Evolutionary conservation across 2,888 invertebrate species (phyloP), one percentile per base, ranked within the genome.

Genomic region (Ennomos quercinarius): DNA sequence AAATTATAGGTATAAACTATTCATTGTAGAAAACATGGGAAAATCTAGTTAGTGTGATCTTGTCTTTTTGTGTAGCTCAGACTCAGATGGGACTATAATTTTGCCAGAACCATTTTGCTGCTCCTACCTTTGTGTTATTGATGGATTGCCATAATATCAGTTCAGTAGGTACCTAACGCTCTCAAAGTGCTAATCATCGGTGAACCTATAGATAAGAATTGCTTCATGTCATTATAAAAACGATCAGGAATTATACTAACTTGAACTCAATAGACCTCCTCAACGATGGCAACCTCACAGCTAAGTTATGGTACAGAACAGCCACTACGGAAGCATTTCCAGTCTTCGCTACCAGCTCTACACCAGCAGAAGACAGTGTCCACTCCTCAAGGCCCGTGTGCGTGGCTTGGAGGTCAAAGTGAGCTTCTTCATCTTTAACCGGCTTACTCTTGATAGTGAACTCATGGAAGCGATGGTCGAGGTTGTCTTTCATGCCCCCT

Each of bases 291-390:
- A 95, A 84, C 70, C 95, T 94, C 5, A 93, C 86, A 8, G 94
- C 93, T 57, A 96, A 81, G 71, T 95, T 95, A 70, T 93, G 94
- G 77, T 95, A 96, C 66, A 94, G 90, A 8, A 95, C 91, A 13
- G 94, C 93, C 9, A 94, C 91, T 0, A 91, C 81, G 0, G 89
- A 81, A 4, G 81, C 80, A 38, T 88, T 89, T 2, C 80, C 82
- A n/a, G 71, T 77, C 41, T 78, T 77, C 0, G 79, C 80, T 1
- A 77, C 60, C n/a, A 91, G 66, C 52, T 92, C 91, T 8, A 90
- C 86, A 0, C 86, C 87, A 13, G 79, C 84, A 5, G 91, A 91
- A 0, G 81, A 68, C 10, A 89, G 64, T 3, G 81, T 66, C 91
- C 91, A 92, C 60, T 89, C 88, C 11, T 84, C 84, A 5, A 70